Base-by-base conservation (phyloP, 2,888 invertebrate species). In the Campoplex nolae region DNA sequence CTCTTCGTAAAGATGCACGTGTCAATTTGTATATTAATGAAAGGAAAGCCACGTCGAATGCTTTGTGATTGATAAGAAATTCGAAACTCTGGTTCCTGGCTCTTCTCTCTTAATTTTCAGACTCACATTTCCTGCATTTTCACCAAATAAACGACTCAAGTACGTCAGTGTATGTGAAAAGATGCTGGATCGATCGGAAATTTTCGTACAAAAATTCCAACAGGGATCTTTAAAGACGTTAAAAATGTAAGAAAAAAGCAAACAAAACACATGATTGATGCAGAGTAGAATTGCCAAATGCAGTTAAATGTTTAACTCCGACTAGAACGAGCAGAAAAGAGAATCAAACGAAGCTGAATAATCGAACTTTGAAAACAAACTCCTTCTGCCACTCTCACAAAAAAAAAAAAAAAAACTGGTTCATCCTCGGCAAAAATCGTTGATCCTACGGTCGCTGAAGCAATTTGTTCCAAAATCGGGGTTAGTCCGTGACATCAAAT, bases 51-150 rank as follows among this genome's bases (percentile, higher is more conserved):
- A 35, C n/a, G 54, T 32, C 76, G 23, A 54, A 70, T 23, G 68
- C 62, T 62, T 73, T 79, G 84, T 87, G 82, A 87, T 87, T 85
- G 82, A 76, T 74, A 58, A 62, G 87, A 85, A 87, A 87, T 85
- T 83, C 54, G 82, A 87, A 85, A 32, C 84, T 87, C 71, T 18
- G 51, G 9, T 42, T 71, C 45, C 42, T 75, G 38, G n/a, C 51
- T 23, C 9, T 58, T 13, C 54, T 51, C 35, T 54, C 51, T 28
- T 54, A 7, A 54, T 68, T 62, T 42, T 68, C n/a, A 51, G 65
- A 35, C 65, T 67, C 56, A 28, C 48, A 48, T 76, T 73, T 56
- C 56, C 45, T 28, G 28, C n/a, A 28, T 56, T 11, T 3, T 54
- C 16, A 13, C 11, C 42, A 45, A 75, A 75, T 32, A 48, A 16